phyloP scores from a whole-genome alignment of 2,888 invertebrate species.

The Diplazon laetatorius region DNA sequence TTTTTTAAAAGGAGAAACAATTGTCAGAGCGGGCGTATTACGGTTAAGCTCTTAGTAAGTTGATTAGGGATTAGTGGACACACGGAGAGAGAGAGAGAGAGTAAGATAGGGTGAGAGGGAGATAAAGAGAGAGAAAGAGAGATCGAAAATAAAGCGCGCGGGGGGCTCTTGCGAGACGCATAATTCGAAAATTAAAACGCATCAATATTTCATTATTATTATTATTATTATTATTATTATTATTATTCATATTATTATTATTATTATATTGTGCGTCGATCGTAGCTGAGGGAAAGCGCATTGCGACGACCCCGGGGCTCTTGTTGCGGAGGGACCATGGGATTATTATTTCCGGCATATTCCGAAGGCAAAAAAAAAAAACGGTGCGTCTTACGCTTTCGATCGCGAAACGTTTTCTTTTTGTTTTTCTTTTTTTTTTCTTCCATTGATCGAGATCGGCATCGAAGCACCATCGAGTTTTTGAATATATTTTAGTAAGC shows the following conservation, averaged over 20 bases:
- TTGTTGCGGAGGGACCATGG: constrained; percentile 59
- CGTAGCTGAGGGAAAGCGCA: constrained; percentile 15
- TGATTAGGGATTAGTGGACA: constrained; percentile 78
- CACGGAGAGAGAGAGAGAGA: constrained; percentile 63
- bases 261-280: constrained; percentile 51
- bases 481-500: constrained; percentile 53
- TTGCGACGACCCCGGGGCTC: constrained; percentile 35
- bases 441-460: constrained; percentile 1
- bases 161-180: constrained; percentile 54
- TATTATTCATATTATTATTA: too few relatives aligned
- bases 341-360: constrained; percentile 43
- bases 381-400: constrained; percentile 35
- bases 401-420: constrained; percentile 17
- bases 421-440: too few relatives aligned
- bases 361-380: constrained; percentile 40
- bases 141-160: constrained; percentile 51
- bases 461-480: constrained; percentile 1
- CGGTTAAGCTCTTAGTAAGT: constrained; percentile 80
- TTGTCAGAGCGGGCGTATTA: constrained; percentile 82
- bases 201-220: too few relatives aligned
- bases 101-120: constrained; percentile 60
- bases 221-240: too few relatives aligned
- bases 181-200: constrained; percentile 11
- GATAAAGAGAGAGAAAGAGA: constrained; percentile 54
- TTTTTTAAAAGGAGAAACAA: constrained; percentile 76